phyloP scores from a whole-genome alignment of 2,888 invertebrate genomes.

The Callyntrura sp. region DNA sequence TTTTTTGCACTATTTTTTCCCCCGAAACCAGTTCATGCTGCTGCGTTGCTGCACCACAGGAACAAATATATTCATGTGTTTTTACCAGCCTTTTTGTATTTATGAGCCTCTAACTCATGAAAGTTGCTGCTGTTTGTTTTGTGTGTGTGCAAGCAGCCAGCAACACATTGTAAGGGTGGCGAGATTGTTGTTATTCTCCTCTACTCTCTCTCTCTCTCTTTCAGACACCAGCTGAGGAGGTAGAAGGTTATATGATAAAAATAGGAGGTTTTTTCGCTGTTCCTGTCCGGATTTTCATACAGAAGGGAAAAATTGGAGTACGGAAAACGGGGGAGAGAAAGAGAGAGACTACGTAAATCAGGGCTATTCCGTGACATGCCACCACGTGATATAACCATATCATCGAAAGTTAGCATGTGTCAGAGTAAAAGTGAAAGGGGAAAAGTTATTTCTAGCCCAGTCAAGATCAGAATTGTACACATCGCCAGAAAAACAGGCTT shows the following conservation, averaged over 20 bases:
- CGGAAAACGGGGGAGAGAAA: background rate
- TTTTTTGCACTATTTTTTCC: constrained; percentile 38
- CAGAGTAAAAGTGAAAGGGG: background rate
- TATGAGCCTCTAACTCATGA: constrained; percentile 61
- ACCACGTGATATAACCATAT: constrained; percentile 45
- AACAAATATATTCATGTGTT: constrained; percentile 68
- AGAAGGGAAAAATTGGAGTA: constrained; percentile 16
- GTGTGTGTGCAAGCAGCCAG: constrained; percentile 14
- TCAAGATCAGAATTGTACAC: background rate
- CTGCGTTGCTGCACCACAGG: constrained; percentile 16
- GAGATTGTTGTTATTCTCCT: constrained; percentile 30
- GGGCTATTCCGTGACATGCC: constrained; percentile 60
- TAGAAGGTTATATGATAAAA: constrained; percentile 28
- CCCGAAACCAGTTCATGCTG: background rate
- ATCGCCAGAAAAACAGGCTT: constrained; percentile 10
- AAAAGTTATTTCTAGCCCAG: background rate
- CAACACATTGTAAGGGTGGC: background rate
- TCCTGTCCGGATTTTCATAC: constrained; percentile 59
- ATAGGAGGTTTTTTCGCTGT: constrained; percentile 11
- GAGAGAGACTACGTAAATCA: constrained; percentile 29
- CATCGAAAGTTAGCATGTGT: constrained; percentile 52
- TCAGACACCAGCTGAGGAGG: constrained; percentile 47
- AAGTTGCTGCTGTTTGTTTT: constrained; percentile 23
- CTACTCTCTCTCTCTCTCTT: constrained; percentile 3
- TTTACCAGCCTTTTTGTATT: constrained; percentile 57